Base-by-base conservation (phyloP, 2,888 invertebrate genomes). In the Drosophila nigricruria region DNA sequence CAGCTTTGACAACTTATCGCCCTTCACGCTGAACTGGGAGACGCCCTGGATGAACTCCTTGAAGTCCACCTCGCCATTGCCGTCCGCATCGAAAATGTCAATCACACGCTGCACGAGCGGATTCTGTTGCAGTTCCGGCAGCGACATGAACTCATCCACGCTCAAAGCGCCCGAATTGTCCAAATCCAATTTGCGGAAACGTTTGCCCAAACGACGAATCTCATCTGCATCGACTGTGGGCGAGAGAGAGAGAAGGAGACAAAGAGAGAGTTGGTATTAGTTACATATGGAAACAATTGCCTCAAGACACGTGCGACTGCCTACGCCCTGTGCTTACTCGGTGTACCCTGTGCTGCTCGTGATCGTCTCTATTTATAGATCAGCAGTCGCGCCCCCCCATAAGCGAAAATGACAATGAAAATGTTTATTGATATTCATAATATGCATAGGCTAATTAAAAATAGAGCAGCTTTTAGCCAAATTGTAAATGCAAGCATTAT, bases 71-170 rank as follows among this genome's bases (percentile, higher is more conserved):
- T 99, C 99, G 61, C 99, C 99, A 93, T 99, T 99, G 72, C 99
- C 99, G 94, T 99, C 99, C 38, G 98, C 99, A 94, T 99, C 99
- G 94, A 99, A 99, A 91, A 99, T 99, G 93, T 99, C 99, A 92
- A 99, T 99, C 68, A 99, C 99, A 93, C 99, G 96, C 94, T 99
- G 99, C 75, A 99, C 99, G 79, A 99, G 94, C 59, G 99, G 99
- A 94, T 99, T 99, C 94, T 99, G 99, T 94, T 99, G 99, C 89
- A 99, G 94, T 94, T 99, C 99, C 42, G 99, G 99, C 92, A 99
- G 94, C 72, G 98, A 98, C 99, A 99, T 99, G 93, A 99, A 99
- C 94, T 99, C 99, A 93, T 99, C 99, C 91, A 99, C 98, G 94
- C 98, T 98, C 66, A 99, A 94, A 73, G 99, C 98, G 73, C 99